phyloP scores from a whole-genome alignment of 2,888 invertebrate genomes.

The Frankliniella fusca region DNA sequence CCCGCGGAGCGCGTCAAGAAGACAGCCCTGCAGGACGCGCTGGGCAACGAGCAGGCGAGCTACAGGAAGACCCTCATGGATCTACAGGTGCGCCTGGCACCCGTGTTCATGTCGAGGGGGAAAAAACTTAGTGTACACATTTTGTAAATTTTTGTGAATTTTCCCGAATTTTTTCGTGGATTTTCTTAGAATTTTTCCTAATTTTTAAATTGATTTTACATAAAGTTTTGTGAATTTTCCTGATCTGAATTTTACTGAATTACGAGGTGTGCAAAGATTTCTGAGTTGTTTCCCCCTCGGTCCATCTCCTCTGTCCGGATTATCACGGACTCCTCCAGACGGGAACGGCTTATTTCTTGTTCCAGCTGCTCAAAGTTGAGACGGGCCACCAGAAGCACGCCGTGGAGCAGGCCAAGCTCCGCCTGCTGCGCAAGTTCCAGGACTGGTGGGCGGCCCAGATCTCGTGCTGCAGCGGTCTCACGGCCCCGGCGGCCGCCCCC shows the following conservation, averaged over 20 bases:
- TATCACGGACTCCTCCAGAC: no score
- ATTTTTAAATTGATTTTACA: no score
- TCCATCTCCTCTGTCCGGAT: no score
- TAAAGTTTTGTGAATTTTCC: no score
- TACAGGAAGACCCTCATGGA: slow-evolving; percentile 22
- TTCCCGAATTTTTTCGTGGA: no score
- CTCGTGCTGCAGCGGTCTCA: background rate
- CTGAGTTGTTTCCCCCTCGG: no score
- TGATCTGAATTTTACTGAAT: no score
- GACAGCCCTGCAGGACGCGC: background rate
- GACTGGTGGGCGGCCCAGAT: slow-evolving; percentile 31
- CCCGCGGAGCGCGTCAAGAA: slow-evolving; percentile 1
- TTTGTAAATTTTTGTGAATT: no score
- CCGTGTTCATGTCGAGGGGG: no score
- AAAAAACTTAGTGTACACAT: no score
- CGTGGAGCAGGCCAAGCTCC: slow-evolving; percentile 42
- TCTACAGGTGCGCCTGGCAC: background rate
- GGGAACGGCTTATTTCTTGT: background rate
- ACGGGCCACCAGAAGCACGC: slow-evolving; percentile 43
- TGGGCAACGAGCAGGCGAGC: slow-evolving; percentile 25
- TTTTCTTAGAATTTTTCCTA: no score
- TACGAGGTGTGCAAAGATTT: no score
- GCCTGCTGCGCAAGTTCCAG: slow-evolving; percentile 36
- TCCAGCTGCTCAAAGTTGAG: slow-evolving; percentile 42
- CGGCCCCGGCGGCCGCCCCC: background rate